These are phyloP conservation scores for Panthera leo DNA, from an alignment of 2,113 vertebrate genomes.

Conservation along the genomic window DNA sequence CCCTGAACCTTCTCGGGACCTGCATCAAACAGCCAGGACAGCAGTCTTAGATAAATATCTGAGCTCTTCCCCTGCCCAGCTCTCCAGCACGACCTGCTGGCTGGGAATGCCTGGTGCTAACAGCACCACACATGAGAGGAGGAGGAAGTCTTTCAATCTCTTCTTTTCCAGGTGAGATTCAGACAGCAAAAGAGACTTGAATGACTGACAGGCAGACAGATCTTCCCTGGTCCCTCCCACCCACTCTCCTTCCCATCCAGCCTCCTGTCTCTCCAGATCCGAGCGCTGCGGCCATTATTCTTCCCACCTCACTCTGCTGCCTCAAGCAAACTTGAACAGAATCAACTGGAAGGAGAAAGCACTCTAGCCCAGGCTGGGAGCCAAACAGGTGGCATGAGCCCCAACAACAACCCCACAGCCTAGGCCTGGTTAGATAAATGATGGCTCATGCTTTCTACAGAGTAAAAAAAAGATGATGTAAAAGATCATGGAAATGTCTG, in stretches of 20 bases:
- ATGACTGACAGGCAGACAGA: not conserved
- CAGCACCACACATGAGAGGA: not conserved
- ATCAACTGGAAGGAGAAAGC: not conserved
- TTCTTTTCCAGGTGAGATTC: conserved; percentile 9
- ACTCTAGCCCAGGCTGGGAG: not conserved
- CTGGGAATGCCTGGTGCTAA: not conserved
- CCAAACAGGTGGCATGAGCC: not conserved
- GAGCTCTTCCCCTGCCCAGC: not conserved
- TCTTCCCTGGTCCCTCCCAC: not conserved
- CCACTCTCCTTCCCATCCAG: not conserved
- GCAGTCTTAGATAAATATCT: not conserved
- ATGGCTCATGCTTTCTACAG: not conserved
- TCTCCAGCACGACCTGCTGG: not conserved
- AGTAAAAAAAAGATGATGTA: not conserved
- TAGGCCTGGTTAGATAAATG: not conserved
- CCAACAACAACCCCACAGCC: not conserved
- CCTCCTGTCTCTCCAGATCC: not conserved
- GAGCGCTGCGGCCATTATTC: not conserved
- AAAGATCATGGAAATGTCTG: conserved; percentile 6
- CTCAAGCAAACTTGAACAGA: not conserved
- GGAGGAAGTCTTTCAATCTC: not conserved
- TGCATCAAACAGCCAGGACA: not conserved
- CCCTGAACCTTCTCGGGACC: not conserved
- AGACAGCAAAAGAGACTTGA: not conserved
- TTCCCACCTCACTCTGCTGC: not conserved